Conservation (phyloP, 2,113 vertebrate genomes). For the Peromyscus polionotus region DNA sequence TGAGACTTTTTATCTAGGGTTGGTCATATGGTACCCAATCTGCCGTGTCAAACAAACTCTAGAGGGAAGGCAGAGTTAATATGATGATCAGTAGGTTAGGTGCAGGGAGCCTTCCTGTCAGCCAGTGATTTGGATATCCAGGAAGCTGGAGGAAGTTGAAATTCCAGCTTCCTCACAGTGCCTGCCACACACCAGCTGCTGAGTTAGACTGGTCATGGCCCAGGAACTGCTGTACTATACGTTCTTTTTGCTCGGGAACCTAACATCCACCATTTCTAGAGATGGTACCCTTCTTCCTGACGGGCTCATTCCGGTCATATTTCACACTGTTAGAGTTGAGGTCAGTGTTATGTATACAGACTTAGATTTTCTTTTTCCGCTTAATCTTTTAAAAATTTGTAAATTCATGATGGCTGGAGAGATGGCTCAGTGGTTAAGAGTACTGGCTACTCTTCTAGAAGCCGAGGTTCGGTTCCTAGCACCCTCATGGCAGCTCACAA, state of each 20-base stretch:
- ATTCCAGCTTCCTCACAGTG: neutral
- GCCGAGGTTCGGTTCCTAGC: neutral
- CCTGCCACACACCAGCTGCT: neutral
- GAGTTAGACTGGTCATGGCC: neutral
- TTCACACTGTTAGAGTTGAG: neutral
- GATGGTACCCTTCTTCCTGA: too few species aligned
- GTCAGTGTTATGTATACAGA: neutral
- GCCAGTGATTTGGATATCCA: neutral
- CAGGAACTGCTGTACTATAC: too few species aligned
- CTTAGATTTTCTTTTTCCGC: neutral
- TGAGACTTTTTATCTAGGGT: neutral
- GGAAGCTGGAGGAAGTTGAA: neutral
- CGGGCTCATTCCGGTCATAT: fast-evolving
- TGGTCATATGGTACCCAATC: neutral
- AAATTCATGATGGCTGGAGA: neutral
- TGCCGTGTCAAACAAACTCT: neutral
- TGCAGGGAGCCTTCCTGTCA: neutral
- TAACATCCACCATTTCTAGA: neutral
- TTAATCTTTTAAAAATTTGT: neutral
- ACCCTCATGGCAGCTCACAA: neutral
- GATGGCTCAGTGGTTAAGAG: neutral
- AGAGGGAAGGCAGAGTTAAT: neutral
- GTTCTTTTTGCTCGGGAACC: too few species aligned
- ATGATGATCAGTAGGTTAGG: neutral
- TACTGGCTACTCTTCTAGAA: neutral